Evolutionary conservation across 1,140 invertebrate genomes (phyloP).

Genomic region (Drosophila mayri): DNA sequence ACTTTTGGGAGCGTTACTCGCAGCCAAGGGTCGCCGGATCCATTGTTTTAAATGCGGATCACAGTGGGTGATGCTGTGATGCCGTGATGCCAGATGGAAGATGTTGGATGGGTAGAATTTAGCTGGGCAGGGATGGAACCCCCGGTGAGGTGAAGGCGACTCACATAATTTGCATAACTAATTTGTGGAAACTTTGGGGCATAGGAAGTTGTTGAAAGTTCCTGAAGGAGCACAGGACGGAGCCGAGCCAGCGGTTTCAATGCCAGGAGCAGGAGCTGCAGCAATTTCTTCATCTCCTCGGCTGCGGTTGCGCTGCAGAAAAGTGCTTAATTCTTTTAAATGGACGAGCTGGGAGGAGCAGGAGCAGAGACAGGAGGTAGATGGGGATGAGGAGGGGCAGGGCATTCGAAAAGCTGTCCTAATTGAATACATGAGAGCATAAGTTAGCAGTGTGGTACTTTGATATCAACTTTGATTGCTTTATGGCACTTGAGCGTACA

Average conservation of each 20-base stretch:
- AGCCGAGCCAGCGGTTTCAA: conserved; percentile 16
- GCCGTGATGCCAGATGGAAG: conserved; percentile 13
- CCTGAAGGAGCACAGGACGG: conserved; percentile 56
- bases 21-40: conserved; percentile 42
- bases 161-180: conserved; percentile 83
- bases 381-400: conserved; percentile 7
- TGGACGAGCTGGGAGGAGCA: conserved; percentile 43
- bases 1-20: conserved; percentile 39
- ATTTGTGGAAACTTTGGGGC: conserved; percentile 80
- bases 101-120: conserved; percentile 4
- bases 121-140: conserved; percentile 28
- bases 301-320: conserved; percentile 66
- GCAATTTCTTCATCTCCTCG: conserved; percentile 67
- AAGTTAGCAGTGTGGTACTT: conserved; percentile 81
- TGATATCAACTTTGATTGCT: conserved; percentile 82
- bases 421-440: conserved; percentile 82
- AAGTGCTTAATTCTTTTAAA: conserved; percentile 82
- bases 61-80: conserved; percentile 25
- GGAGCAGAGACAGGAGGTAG: conserved; percentile 2
- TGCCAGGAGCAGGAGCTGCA: conserved; percentile 54
- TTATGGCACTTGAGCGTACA: conserved; percentile 82
- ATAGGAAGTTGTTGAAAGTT: conserved; percentile 83
- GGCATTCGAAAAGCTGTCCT: conserved; percentile 78
- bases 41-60: conserved; percentile 79
- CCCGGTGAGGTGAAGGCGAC: conserved; percentile 71